Base-by-base conservation (phyloP, 2,888 invertebrate genomes). In the Psylliodes chrysocephalus region DNA sequence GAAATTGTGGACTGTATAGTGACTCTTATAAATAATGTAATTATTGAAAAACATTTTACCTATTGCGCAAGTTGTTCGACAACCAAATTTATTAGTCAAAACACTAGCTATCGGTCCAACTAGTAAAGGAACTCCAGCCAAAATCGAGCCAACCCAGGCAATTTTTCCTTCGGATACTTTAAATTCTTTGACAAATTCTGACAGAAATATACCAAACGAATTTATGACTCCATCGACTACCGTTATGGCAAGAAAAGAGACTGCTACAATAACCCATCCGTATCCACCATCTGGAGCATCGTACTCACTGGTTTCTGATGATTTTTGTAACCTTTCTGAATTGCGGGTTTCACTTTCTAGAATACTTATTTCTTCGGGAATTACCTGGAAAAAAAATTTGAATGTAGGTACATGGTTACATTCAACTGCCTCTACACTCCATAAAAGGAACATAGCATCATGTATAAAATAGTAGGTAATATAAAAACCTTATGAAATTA, bases 171-270 rank as follows among this genome's bases (percentile, higher is more conserved):
- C 93, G 56, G 93, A 92, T 78, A 92, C 92, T 19, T 89, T 89
- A 81, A 94, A 99, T 79, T 90, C 90, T 1, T 83, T 84, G 64
- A 92, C 92, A 76, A 95, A 90, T 77, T 92, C 90, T 17, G 88
- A 87, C 47, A 95, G 86, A 84, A 95, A 95, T 78, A 98, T 92
- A 57, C 98, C 98, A 82, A 98, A 99, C 4, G 97, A 95, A 83
- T 98, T 98, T 10, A 96, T 94, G 68, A 98, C 96, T 74, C 96
- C 98, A 82, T 99, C 98, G 61, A 99, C 96, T 74, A 98, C 93
- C 86, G 98, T 89, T 87, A 98, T 98, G 84, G 95, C 95, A 89
- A 98, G 90, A 83, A 98, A 97, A 42, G 96, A 96, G 53, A 96
- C 95, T 76, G 94, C 90, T 59, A 98, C 97, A 78, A 98, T 93